A percentile compares a stretch with the other conserved stretches of the same genome.
Conservation (phyloP, 2,888 invertebrate genomes). For the Autographa pulchrina region DNA sequence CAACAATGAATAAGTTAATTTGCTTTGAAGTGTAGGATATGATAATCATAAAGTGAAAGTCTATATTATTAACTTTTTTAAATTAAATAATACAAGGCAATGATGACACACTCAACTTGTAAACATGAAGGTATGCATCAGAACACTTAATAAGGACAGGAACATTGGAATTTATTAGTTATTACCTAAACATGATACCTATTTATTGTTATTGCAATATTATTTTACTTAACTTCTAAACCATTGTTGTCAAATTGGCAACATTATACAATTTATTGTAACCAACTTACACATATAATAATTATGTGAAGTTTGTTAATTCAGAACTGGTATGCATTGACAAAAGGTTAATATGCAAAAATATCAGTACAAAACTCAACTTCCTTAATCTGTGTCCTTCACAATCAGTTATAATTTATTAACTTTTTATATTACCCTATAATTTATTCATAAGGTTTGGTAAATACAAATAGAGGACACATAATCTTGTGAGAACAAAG, state of each 20-base stretch:
- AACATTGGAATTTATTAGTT: too few species aligned
- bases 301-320: slow-evolving; percentile 21
- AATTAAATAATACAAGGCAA: neutral
- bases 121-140: neutral
- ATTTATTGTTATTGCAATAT: too few species aligned
- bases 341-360: slow-evolving; percentile 54
- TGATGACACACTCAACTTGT: too few species aligned
- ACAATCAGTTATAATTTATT: slow-evolving; percentile 24
- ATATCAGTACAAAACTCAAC: slow-evolving; percentile 30
- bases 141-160: neutral
- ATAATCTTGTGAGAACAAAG: slow-evolving; percentile 21
- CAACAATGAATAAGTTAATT: neutral
- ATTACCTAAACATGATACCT: too few species aligned
- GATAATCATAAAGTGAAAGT: neutral
- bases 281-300: slow-evolving; percentile 7
- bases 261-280: neutral
- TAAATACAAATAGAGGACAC: slow-evolving; percentile 9
- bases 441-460: slow-evolving; percentile 29
- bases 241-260: neutral
- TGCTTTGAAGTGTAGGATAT: neutral
- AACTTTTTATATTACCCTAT: slow-evolving; percentile 9
- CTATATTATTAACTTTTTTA: neutral
- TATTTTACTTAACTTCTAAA: too few species aligned
- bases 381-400: slow-evolving; percentile 49
- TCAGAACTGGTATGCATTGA: slow-evolving; percentile 40